Evolutionary conservation across 2,888 invertebrate species (phyloP), one percentile per base, ranked within the genome.

Genomic region (Eupeodes latifasciatus): DNA sequence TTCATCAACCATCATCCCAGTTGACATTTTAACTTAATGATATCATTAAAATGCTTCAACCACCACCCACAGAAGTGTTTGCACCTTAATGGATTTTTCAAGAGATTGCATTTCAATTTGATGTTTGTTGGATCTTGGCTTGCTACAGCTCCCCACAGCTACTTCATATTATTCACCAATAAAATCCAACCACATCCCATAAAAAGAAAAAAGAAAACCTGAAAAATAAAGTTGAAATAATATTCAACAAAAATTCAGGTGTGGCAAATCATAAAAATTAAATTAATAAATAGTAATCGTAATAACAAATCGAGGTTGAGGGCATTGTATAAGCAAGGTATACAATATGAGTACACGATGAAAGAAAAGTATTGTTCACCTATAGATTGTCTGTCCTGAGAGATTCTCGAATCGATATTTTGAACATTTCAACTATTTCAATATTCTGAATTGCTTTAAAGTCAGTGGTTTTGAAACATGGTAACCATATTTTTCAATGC

Each of bases 81-180:
- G 81, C 81, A 81, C 81, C 84, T 81, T 78, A 88, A 84, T 88
- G 87, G 80, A 84, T 71, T 66, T 53, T 44, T 19, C 81, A 14
- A 64, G 77, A 84, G 84, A 88, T 88, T 88, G 81, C 81, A 88
- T 80, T 88, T 88, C 87, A 87, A 87, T 84, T 87, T 83, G 66
- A 79, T 76, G 72, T 71, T 75, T 71, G 47, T 27, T 57, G 69
- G 51, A 27, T 66, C 77, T 34, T 12, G 61, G 44, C 11, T 66
- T 34, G n/a, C 40, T 49, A 34, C 47, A 69, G 62, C 40, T 9
- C 12, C 0, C 2, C 12, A 19, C 12, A 11, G 14, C 16, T 62
- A 64, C 27, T 27, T 5, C 44, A 62, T 44, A 12, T 12, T 9
- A 69, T 53, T 72, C 59, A 59, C 5, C 59, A 74, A 27, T 27